phyloP scores from a whole-genome alignment of 2,797 vertebrate genomes.

The Prunella strophiata region DNA sequence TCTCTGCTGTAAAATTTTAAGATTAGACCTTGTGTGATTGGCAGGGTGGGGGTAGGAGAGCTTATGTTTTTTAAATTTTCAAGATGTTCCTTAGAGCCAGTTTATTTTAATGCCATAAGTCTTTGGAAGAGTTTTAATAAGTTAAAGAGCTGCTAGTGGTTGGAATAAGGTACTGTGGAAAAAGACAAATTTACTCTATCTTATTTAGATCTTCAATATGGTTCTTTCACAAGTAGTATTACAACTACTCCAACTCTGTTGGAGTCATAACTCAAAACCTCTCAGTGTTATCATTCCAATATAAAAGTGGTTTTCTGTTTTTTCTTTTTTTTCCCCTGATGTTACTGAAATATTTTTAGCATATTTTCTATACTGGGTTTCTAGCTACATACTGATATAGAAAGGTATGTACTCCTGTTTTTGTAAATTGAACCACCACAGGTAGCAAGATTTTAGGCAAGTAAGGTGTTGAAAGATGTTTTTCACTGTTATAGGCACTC shows the following conservation, averaged over 20 bases:
- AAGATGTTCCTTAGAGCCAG: background rate
- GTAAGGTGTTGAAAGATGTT: background rate
- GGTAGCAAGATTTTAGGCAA: background rate
- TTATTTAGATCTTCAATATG: background rate
- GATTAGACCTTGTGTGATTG: background rate
- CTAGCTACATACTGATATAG: background rate
- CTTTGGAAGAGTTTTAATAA: background rate
- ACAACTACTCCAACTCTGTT: background rate
- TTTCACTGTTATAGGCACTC: background rate
- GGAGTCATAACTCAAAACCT: background rate
- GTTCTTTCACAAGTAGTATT: background rate
- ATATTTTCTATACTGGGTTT: background rate
- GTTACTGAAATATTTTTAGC: background rate
- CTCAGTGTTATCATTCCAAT: background rate
- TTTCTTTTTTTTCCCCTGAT: background rate
- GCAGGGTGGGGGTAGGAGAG: accelerated
- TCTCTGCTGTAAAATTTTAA: background rate
- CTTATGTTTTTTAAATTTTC: background rate
- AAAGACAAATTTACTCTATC: background rate
- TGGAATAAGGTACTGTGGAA: background rate
- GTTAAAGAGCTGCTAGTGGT: background rate
- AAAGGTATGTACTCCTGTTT: background rate
- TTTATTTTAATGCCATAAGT: background rate
- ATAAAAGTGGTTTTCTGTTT: background rate
- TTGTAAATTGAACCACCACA: background rate